Conservation (phyloP, 1,140 invertebrate genomes). For the Solenopsis invicta region DNA sequence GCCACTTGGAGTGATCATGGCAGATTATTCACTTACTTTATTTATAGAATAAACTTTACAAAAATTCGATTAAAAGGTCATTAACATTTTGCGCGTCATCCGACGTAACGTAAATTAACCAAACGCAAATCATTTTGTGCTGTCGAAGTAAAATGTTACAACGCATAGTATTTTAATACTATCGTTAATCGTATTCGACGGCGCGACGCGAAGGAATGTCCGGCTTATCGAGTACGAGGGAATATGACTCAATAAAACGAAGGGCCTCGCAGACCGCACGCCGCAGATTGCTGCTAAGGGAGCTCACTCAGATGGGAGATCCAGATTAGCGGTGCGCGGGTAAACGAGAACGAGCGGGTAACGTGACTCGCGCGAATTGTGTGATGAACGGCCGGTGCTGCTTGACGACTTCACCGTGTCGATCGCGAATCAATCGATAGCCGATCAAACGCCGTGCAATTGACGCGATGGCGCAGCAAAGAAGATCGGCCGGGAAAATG, state of each 20-base stretch:
- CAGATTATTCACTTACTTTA: background rate
- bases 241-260: slow-evolving; percentile 51
- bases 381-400: slow-evolving; percentile 40
- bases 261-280: slow-evolving; percentile 42
- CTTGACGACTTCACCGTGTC: slow-evolving; percentile 67
- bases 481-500: slow-evolving; percentile 14
- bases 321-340: slow-evolving; percentile 53
- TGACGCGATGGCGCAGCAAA: slow-evolving; percentile 20
- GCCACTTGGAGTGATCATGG: background rate
- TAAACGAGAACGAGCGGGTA: slow-evolving; percentile 69
- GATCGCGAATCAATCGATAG: slow-evolving; percentile 34
- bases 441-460: slow-evolving; percentile 48
- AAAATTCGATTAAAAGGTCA: background rate
- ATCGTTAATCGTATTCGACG: slow-evolving; percentile 15
- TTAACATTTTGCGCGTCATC: background rate
- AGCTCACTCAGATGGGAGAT: slow-evolving; percentile 61
- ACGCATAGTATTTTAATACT: background rate
- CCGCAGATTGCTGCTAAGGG: slow-evolving; percentile 45
- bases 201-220: slow-evolving; percentile 29
- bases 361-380: slow-evolving; percentile 70
- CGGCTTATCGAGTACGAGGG: slow-evolving; percentile 13
- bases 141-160: background rate
- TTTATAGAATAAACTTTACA: background rate
- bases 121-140: background rate
- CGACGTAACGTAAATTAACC: background rate